A percentile compares a stretch with the other conserved stretches of the same genome.
Conservation (phyloP, 2,797 vertebrate genomes). For the Fistularia commersonii region DNA sequence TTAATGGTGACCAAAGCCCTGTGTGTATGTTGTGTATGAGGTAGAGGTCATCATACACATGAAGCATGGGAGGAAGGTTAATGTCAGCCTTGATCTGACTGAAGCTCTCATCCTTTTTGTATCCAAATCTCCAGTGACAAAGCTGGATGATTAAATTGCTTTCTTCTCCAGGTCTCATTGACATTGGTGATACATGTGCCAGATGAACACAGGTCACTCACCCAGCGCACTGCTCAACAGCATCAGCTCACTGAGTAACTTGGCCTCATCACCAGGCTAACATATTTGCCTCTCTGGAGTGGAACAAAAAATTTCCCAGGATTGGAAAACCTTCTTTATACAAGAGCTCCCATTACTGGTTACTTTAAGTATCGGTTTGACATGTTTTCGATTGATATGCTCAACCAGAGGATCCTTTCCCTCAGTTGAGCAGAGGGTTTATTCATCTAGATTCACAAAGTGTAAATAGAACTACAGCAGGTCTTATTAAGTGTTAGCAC, state of each 20-base stretch:
- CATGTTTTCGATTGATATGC: too few relatives aligned
- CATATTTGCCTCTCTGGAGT: too few relatives aligned
- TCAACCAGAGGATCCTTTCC: too few relatives aligned
- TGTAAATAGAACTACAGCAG: too few relatives aligned
- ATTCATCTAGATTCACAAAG: too few relatives aligned
- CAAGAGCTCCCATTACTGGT: too few relatives aligned
- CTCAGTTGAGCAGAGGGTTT: too few relatives aligned
- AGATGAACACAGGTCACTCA: background rate
- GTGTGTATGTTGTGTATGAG: constrained; percentile 14
- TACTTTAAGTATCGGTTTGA: too few relatives aligned
- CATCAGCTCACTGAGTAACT: background rate
- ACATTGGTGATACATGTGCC: constrained; percentile 19
- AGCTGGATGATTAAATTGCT: constrained; percentile 13
- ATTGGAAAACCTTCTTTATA: too few relatives aligned
- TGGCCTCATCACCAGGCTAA: background rate
- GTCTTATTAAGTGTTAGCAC: too few relatives aligned
- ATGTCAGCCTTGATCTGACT: constrained; percentile 41
- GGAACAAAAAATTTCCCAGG: too few relatives aligned
- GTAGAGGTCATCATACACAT: constrained; percentile 46
- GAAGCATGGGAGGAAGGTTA: constrained; percentile 48
- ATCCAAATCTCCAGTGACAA: constrained; percentile 40
- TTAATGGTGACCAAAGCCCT: constrained; percentile 43
- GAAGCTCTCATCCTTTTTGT: constrained; percentile 40
- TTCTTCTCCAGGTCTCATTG: constrained; percentile 15
- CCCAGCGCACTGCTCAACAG: background rate